Conservation (phyloP, 2,888 invertebrate species). For the Dendrolimus houi region DNA sequence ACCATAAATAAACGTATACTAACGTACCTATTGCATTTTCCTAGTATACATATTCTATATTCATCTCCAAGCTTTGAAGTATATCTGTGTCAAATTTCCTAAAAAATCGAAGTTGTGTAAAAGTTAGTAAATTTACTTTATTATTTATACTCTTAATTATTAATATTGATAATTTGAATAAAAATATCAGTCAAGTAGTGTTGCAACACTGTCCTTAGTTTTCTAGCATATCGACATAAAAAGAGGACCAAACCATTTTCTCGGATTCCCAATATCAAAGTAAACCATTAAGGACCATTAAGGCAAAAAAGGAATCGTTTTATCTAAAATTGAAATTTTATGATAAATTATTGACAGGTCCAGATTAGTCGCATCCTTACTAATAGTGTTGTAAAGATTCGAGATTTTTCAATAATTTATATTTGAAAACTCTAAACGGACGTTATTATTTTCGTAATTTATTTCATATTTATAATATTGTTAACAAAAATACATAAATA, state of each 20-base stretch:
- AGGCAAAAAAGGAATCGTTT: slow-evolving; percentile 6
- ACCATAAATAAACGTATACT: too few relatives aligned
- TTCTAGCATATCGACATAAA: slow-evolving; percentile 1
- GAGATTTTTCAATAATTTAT: background rate
- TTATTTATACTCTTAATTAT: too few relatives aligned
- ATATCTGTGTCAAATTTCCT: too few relatives aligned
- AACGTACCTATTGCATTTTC: too few relatives aligned
- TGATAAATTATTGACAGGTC: slow-evolving; percentile 9
- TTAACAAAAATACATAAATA: too few relatives aligned
- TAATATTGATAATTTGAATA: too few relatives aligned
- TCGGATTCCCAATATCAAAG: slow-evolving; percentile 6
- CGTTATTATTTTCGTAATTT: background rate
- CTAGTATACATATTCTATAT: too few relatives aligned
- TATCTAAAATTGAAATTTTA: slow-evolving; percentile 8
- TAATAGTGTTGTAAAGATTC: background rate
- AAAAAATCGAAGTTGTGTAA: too few relatives aligned
- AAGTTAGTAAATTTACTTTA: too few relatives aligned
- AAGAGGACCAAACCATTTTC: slow-evolving; percentile 4
- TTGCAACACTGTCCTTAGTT: background rate
- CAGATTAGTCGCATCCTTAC: slow-evolving; percentile 4
- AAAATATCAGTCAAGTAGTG: too few relatives aligned
- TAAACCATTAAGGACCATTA: slow-evolving; percentile 17
- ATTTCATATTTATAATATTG: too few relatives aligned
- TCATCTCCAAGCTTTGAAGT: too few relatives aligned
- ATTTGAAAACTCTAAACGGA: background rate